These are phyloP conservation scores for Megaustenia siamemsis DNA, from an alignment of 2,888 invertebrate genomes.

Conservation along the genomic window DNA sequence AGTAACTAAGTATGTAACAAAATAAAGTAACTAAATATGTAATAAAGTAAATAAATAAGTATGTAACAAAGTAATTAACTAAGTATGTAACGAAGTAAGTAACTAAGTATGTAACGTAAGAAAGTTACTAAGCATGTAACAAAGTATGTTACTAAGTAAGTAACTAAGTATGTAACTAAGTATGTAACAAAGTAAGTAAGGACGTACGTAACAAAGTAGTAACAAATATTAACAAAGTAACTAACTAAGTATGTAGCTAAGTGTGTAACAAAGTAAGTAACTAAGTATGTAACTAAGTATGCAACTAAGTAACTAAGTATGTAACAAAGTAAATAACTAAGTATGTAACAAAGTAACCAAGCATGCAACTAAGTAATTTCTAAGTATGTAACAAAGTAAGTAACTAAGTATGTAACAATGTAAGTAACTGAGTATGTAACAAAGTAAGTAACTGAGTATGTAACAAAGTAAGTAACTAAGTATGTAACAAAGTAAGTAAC, in stretches of 20 bases:
- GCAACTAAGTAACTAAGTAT: no score
- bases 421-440: neutral
- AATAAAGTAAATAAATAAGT: no score
- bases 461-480: no score
- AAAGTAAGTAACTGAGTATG: no score
- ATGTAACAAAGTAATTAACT: no score
- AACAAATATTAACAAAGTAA: neutral
- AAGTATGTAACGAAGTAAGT: neutral
- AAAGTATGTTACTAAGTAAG: neutral
- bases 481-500: no score
- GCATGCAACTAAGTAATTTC: neutral
- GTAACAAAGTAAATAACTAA: no score
- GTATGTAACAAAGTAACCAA: neutral
- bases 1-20: neutral
- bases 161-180: neutral
- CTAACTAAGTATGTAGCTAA: no score
- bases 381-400: neutral
- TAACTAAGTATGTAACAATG: neutral
- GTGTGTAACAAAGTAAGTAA: no score
- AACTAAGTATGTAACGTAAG: no score
- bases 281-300: no score
- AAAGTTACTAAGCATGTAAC: neutral
- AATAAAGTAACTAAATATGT: neutral
- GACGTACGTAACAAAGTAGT: neutral
- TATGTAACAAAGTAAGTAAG: neutral